These are phyloP conservation scores for Ceratina calcarata DNA, from an alignment of 1,140 invertebrate genomes.

Conservation along the genomic window DNA sequence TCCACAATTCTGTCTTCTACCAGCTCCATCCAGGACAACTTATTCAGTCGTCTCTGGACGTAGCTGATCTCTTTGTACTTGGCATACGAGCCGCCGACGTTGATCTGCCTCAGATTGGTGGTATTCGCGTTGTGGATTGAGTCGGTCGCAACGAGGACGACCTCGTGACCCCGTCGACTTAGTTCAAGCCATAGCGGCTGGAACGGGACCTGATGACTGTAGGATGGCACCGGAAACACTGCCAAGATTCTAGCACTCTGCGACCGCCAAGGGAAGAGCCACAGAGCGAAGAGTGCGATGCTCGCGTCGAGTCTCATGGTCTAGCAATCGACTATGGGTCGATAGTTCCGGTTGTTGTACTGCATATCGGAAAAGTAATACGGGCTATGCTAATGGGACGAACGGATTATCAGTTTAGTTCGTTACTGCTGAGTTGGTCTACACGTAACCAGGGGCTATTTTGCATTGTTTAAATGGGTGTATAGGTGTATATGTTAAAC, in stretches of 20 bases:
- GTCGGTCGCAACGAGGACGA: slow-evolving; percentile 73
- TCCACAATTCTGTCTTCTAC: not conserved
- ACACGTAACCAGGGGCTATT: not conserved
- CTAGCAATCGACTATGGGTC: not conserved
- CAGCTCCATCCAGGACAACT: slow-evolving; percentile 16
- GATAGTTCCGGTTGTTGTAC: not conserved
- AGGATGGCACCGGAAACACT: slow-evolving; percentile 77
- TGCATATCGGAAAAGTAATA: not conserved
- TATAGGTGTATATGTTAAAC: not conserved
- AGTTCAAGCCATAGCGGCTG: slow-evolving; percentile 71
- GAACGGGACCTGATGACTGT: slow-evolving; percentile 82
- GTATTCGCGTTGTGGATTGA: slow-evolving; percentile 64
- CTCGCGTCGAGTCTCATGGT: slow-evolving; percentile 4
- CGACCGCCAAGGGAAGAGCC: not conserved
- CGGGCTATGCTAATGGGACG: too few species aligned
- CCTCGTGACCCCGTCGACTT: slow-evolving; percentile 75
- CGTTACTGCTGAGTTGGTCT: not conserved
- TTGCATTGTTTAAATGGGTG: not conserved
- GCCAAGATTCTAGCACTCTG: slow-evolving; percentile 80
- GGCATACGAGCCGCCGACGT: slow-evolving; percentile 5
- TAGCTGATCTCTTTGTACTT: not conserved
- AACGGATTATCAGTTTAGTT: not conserved
- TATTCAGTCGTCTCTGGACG: not conserved
- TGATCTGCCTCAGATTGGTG: slow-evolving; percentile 63
- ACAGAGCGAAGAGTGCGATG: not conserved